Evolutionary conservation across 2,113 vertebrate genomes (phyloP), one percentile per base, ranked within the genome.

Genomic region (Sceloporus tristichus): DNA sequence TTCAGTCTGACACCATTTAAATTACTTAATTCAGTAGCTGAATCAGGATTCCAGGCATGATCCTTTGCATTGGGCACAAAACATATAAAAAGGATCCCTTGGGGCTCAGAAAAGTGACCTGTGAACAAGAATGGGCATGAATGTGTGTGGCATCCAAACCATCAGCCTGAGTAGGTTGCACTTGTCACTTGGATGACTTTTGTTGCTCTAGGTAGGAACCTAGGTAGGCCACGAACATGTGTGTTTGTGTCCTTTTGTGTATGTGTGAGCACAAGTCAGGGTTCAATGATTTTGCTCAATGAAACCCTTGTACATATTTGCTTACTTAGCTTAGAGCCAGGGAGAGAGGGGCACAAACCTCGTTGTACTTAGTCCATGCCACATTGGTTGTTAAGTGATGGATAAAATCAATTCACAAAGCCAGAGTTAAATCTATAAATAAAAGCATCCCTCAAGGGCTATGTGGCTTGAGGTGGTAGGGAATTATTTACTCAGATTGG

Each of bases 331-430:
- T 19, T 77, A 88, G 62, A 48, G 82, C n/a, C 82, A 54, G 7
- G 81, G 83, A 88, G 71, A 88, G 65, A 34, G 40, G 84, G 87
- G 86, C 93, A 95, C 94, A 91, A 94, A 94, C 92, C 92, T 95
- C 89, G 94, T 94, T 94, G 92, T 95, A 94, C 95, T 93, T 92
- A 91, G 91, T 91, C 94, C 91, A 85, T 81, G 90, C 80, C 94
- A 91, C 93, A 89, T 83, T 77, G 65, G 91, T 87, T 96, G 96
- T 95, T 93, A 96, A 95, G 90, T 92, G 94, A 95, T 92, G 95
- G 95, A 96, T 95, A 95, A 96, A 97, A 96, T 95, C 96, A 95
- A 96, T 96, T 96, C 95, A 94, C 94, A 92, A 91, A 90, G 88
- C 85, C 82, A 90, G 92, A 95, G 10, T 83, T 66, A 76, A 25